Conservation (phyloP, 1,140 invertebrate species). For the Aphelinus atriplicis region DNA sequence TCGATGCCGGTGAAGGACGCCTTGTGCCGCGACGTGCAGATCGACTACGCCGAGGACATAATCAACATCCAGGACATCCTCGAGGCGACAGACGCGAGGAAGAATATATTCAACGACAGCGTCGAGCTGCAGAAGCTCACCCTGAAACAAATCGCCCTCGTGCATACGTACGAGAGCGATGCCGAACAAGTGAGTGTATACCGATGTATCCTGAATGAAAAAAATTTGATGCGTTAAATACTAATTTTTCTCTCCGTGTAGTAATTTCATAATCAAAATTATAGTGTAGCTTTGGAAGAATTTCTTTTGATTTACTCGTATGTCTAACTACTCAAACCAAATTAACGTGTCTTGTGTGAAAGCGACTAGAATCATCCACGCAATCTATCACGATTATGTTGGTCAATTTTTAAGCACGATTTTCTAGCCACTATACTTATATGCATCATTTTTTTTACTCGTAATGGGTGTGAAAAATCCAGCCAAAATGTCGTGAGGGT, state of each 20-base stretch:
- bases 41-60: constrained; percentile 79
- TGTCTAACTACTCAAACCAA: too few species aligned
- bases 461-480: too few species aligned
- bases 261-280: too few species aligned
- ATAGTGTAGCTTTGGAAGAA: too few species aligned
- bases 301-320: too few species aligned
- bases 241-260: too few species aligned
- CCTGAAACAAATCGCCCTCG: constrained; percentile 79
- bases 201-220: too few species aligned
- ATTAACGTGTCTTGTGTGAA: too few species aligned
- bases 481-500: too few species aligned
- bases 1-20: constrained; percentile 84
- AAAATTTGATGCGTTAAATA: neutral
- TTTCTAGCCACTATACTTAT: constrained; percentile 16
- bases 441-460: neutral
- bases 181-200: constrained; percentile 69
- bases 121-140: constrained; percentile 79
- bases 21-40: constrained; percentile 75
- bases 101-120: constrained; percentile 75
- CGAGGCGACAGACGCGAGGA: constrained; percentile 72
- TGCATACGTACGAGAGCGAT: constrained; percentile 80
- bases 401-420: neutral
- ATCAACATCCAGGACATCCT: constrained; percentile 76
- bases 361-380: too few species aligned
- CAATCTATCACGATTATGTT: too few species aligned